These are phyloP conservation scores for Sarcophaga carnaria DNA, from an alignment of 2,888 invertebrate species.

Conservation along the genomic window DNA sequence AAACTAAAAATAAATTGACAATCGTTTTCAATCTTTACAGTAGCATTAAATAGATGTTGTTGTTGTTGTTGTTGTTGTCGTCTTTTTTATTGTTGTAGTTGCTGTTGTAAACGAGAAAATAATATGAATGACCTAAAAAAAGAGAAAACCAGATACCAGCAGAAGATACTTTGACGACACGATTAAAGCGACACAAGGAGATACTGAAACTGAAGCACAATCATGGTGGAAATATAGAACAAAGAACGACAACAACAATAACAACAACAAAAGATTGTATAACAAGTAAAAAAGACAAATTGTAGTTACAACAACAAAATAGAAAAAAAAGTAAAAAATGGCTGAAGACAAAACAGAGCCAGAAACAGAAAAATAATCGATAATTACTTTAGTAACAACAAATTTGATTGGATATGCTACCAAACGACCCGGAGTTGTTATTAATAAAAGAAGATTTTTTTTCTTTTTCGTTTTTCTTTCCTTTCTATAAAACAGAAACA, in stretches of 20 bases:
- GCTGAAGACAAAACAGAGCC: not conserved
- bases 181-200: conserved; percentile 10
- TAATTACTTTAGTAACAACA: conserved; percentile 45
- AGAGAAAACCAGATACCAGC: conserved; percentile 4
- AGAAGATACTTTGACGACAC: conserved; percentile 20
- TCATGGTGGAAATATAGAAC: not conserved
- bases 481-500: too few relatives aligned
- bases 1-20: not conserved
- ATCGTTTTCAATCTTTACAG: not conserved
- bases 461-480: too few relatives aligned
- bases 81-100: not conserved
- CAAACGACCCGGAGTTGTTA: not conserved
- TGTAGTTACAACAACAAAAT: not conserved
- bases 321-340: not conserved
- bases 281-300: conserved; percentile 14
- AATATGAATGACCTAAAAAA: conserved; percentile 7
- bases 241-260: not conserved
- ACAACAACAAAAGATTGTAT: conserved; percentile 15
- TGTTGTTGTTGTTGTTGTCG: not conserved
- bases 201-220: not conserved
- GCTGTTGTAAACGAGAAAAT: not conserved
- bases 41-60: not conserved
- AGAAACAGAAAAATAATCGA: conserved; percentile 30
- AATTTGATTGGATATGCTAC: conserved; percentile 10
- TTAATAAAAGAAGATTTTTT: conserved; percentile 12